These are phyloP conservation scores for Dicyrtoma fusca DNA, from an alignment of 2,888 invertebrate genomes.

Conservation along the genomic window DNA sequence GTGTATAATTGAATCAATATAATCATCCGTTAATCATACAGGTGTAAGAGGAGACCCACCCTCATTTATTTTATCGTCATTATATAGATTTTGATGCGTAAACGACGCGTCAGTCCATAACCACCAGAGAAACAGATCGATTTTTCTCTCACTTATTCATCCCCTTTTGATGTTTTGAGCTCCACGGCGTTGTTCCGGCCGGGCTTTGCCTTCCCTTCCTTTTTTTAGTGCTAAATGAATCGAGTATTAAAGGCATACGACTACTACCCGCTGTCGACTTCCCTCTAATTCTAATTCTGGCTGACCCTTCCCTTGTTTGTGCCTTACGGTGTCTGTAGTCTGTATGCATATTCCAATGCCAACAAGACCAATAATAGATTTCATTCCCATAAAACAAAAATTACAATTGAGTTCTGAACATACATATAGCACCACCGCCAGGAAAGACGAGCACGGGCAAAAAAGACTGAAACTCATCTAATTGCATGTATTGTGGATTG, in stretches of 20 bases:
- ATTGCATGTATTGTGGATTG: constrained; percentile 34
- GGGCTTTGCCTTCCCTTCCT: background rate
- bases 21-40: constrained; percentile 21
- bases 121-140: background rate
- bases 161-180: no score
- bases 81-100: constrained; percentile 15
- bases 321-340: background rate
- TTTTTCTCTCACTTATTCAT: background rate
- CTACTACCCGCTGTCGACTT: no score
- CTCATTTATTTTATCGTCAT: constrained; percentile 20
- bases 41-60: constrained; percentile 25
- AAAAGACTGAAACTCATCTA: constrained; percentile 6
- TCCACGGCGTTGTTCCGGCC: background rate
- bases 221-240: constrained; percentile 10
- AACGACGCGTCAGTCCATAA: background rate
- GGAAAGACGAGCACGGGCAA: no score
- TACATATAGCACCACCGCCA: no score
- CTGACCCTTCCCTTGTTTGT: no score
- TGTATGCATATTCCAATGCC: background rate
- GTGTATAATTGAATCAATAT: constrained; percentile 9
- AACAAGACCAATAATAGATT: background rate
- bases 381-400: background rate
- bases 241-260: constrained; percentile 7
- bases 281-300: no score
- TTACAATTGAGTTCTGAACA: constrained; percentile 9